These are phyloP conservation scores for Distichodus sexfasciatus DNA, from an alignment of 2,797 vertebrate species.

Conservation along the genomic window DNA sequence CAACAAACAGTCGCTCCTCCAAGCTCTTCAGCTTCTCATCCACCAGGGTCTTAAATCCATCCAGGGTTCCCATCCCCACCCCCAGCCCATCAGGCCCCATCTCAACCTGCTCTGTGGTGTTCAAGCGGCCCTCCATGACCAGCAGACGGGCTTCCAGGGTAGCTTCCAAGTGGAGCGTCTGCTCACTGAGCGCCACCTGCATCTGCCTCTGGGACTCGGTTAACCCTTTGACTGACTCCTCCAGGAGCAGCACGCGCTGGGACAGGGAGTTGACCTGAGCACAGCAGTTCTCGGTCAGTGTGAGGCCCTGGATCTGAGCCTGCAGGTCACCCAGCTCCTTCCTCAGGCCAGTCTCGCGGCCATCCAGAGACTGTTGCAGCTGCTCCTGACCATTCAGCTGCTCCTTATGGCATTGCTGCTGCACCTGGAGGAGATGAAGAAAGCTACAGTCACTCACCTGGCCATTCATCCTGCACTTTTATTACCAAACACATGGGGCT, in stretches of 20 bases:
- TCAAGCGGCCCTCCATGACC: constrained; percentile 81
- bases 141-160: constrained; percentile 80
- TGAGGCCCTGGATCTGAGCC: constrained; percentile 88
- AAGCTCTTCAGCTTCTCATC: constrained; percentile 89
- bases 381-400: constrained; percentile 85
- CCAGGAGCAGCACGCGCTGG: constrained; percentile 81
- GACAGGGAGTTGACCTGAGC: constrained; percentile 79
- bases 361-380: constrained; percentile 87
- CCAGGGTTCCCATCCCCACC: constrained; percentile 60
- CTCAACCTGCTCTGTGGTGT: constrained; percentile 70
- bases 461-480: too few species aligned
- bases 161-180: constrained; percentile 74
- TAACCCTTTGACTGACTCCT: constrained; percentile 83
- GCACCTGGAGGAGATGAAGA: constrained; percentile 59
- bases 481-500: too few species aligned
- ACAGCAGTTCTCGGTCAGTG: constrained; percentile 87
- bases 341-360: constrained; percentile 86
- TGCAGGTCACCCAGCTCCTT: constrained; percentile 86
- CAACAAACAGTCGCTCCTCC: constrained; percentile 84
- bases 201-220: constrained; percentile 83
- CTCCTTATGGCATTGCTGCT: constrained; percentile 85
- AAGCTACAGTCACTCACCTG: too few species aligned
- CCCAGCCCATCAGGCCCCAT: constrained; percentile 57
- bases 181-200: constrained; percentile 69
- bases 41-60: constrained; percentile 79